Conservation (phyloP, 1,140 invertebrate genomes). For the Rhysida immarginata region DNA sequence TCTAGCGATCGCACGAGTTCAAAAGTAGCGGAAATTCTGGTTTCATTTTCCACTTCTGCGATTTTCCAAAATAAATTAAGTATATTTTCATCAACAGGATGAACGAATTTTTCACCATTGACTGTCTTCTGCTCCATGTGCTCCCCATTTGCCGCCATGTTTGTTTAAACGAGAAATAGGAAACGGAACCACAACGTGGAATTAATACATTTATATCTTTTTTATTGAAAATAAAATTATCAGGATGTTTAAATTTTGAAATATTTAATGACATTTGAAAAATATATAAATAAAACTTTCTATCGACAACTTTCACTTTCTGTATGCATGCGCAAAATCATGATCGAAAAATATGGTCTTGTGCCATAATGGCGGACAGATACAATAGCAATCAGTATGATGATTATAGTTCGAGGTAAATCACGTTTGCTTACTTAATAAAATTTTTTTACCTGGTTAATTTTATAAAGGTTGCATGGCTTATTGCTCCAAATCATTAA, state of each 20-base stretch:
- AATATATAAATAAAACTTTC: too few species aligned
- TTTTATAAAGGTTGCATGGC: too few species aligned
- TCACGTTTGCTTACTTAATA: too few species aligned
- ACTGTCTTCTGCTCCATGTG: background rate
- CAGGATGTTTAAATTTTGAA: too few species aligned
- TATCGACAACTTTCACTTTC: too few species aligned
- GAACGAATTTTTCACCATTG: slow-evolving; percentile 9
- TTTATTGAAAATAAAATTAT: too few species aligned
- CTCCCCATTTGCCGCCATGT: background rate
- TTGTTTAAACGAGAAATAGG: background rate
- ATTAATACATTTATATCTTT: too few species aligned
- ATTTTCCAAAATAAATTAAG: slow-evolving; percentile 16
- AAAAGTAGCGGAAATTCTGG: slow-evolving; percentile 12
- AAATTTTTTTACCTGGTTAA: too few species aligned
- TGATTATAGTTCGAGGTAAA: slow-evolving; percentile 3
- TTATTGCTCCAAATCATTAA: too few species aligned
- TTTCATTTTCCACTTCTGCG: slow-evolving; percentile 13
- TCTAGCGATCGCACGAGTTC: too few species aligned
- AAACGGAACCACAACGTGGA: background rate
- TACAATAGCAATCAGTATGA: slow-evolving; percentile 4
- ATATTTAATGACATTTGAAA: too few species aligned
- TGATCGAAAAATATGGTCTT: background rate
- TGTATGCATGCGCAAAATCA: background rate
- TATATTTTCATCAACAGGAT: slow-evolving; percentile 11
- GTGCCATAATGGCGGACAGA: slow-evolving; percentile 5